phyloP scores from a whole-genome alignment of 2,888 invertebrate genomes.

The Pseudolycoriella hygida region DNA sequence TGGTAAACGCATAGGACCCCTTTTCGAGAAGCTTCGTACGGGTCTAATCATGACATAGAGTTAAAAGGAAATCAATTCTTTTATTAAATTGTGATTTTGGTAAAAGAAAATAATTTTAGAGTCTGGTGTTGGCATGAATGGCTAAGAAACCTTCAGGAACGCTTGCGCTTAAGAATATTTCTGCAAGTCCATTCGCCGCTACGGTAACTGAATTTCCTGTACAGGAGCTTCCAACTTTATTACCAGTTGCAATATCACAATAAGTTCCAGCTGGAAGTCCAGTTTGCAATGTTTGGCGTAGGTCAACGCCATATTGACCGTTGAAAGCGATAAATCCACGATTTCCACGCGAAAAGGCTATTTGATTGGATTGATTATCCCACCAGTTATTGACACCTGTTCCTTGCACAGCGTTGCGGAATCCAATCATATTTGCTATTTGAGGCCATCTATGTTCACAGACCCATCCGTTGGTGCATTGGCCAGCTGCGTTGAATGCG shows the following conservation, averaged over 20 bases:
- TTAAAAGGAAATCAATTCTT: too few relatives aligned
- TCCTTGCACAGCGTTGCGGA: constrained; percentile 43
- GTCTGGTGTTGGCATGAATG: constrained; percentile 5
- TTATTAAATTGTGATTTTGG: too few relatives aligned
- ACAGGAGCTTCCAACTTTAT: constrained; percentile 26
- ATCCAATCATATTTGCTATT: constrained; percentile 54
- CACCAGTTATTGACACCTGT: constrained; percentile 46
- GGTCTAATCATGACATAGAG: too few relatives aligned
- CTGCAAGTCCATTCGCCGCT: constrained; percentile 2
- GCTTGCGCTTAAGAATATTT: constrained; percentile 1
- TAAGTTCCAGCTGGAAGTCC: constrained; percentile 43
- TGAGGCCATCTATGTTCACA: constrained; percentile 67
- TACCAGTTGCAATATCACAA: constrained; percentile 49
- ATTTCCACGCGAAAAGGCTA: constrained; percentile 58
- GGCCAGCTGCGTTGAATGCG: constrained; percentile 37
- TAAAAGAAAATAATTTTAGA: too few relatives aligned
- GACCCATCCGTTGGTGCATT: constrained; percentile 51
- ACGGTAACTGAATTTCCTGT: constrained; percentile 27
- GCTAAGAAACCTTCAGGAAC: constrained; percentile 8
- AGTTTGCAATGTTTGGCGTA: constrained; percentile 32
- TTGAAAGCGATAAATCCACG: constrained; percentile 56
- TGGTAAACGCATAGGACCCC: too few relatives aligned
- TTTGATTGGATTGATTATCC: constrained; percentile 56
- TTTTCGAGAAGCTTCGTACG: too few relatives aligned
- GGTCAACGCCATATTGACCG: constrained; percentile 31